Evolutionary conservation across 2,113 vertebrate species (phyloP), one percentile per base, ranked within the genome.

Genomic region (Tauraco erythrolophus): DNA sequence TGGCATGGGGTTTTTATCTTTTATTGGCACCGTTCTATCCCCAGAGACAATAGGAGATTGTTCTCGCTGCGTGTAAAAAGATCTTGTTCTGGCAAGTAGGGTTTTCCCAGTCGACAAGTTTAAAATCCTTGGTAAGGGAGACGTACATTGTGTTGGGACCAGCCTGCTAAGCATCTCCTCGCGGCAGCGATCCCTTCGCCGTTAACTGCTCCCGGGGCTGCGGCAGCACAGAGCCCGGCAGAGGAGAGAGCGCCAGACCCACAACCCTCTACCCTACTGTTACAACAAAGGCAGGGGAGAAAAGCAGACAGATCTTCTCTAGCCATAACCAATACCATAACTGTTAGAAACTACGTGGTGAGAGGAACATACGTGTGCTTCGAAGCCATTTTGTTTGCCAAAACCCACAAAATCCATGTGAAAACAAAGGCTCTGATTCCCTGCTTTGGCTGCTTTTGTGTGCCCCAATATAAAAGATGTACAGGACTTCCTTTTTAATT

Each of bases 51-150:
- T 97, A 97, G 98, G 86, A 97, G 97, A 97, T 98, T 98, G 98
- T 98, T 98, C 94, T 97, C 16, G 0, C 53, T 90, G 81, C 51
- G 80, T 57, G 53, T 89, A 93, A 94, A 94, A 96, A 96, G 92
- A 88, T 97, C 98, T 95, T 98, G 98, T 98, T 93, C 97, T 97
- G 98, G 97, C 98, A 98, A 96, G 98, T 95, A 96, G 66, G 90
- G 72, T 88, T 92, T 97, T 96, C 97, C 96, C 91, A 97, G 97
- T 94, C 91, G 89, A 95, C 96, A 94, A 62, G 96, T 97, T 96
- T 88, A 89, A 97, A 98, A 96, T 83, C 94, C 94, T 97, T 74
- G 76, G 96, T 95, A 81, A 96, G 97, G 87, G 91, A 94, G 94
- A 89, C 17, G 14, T 30, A 65, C 3, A 13, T 88, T 39, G 6